Percentiles rank a stretch among this genome's conserved stretches.
Evolutionary conservation across 1,140 invertebrate species (phyloP).

Genomic region (Drosophila melanica): DNA sequence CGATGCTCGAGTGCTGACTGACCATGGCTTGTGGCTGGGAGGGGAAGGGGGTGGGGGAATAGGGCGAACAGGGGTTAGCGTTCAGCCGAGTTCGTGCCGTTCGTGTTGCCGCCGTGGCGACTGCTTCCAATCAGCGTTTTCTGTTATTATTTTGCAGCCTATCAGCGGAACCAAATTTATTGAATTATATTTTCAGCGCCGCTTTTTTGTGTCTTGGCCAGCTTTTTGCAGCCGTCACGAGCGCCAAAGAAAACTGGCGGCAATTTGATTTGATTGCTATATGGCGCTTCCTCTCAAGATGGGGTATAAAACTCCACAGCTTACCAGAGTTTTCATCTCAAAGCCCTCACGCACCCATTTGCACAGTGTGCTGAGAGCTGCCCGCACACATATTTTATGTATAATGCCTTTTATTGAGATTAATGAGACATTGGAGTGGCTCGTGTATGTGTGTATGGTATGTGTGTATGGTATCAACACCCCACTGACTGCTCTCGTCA

Average conservation of each 20-base stretch:
- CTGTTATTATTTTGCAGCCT: slow-evolving; percentile 68
- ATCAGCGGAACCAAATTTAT: slow-evolving; percentile 62
- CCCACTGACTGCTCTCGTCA: slow-evolving; percentile 47
- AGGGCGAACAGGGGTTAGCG: not conserved
- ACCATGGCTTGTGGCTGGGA: slow-evolving; percentile 2
- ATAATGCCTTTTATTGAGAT: slow-evolving; percentile 72
- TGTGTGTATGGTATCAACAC: not conserved
- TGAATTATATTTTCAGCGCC: slow-evolving; percentile 67
- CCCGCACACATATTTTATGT: slow-evolving; percentile 49
- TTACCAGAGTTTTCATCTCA: slow-evolving; percentile 11
- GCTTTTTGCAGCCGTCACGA: slow-evolving; percentile 35
- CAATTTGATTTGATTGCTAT: slow-evolving; percentile 55
- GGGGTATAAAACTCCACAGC: not conserved
- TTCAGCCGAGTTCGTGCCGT: slow-evolving; percentile 39
- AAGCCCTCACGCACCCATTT: slow-evolving; percentile 15
- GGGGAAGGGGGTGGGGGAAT: not conserved
- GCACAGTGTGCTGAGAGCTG: not conserved
- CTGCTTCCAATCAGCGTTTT: slow-evolving; percentile 63
- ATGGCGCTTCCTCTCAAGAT: slow-evolving; percentile 23
- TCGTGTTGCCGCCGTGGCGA: slow-evolving; percentile 42
- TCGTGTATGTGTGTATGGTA: not conserved
- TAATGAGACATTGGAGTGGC: slow-evolving; percentile 69
- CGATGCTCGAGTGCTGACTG: slow-evolving; percentile 38
- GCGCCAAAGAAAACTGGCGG: slow-evolving; percentile 23
- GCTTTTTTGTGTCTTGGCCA: slow-evolving; percentile 15